These are phyloP conservation scores for Betta splendens DNA, from an alignment of 2,797 vertebrate genomes.

Conservation along the genomic window DNA sequence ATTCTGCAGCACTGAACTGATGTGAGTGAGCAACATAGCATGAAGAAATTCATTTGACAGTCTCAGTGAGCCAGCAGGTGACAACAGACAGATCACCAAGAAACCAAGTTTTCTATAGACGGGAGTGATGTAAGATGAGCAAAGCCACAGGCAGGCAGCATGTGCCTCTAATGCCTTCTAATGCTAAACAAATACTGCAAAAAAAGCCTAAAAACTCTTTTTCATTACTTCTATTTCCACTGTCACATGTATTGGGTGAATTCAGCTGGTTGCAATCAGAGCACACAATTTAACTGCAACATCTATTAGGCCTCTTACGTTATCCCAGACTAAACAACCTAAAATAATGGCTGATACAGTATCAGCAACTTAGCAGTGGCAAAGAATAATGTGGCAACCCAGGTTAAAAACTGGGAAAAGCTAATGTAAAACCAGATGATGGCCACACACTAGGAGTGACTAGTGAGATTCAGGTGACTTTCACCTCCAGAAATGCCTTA, in stretches of 20 bases:
- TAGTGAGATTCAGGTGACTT: constrained; percentile 10
- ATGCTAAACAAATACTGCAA: too few species aligned
- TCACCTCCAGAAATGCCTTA: too few species aligned
- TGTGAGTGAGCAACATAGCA: too few species aligned
- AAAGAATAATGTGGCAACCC: constrained; percentile 41
- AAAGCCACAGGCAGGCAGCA: not conserved
- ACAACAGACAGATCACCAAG: too few species aligned
- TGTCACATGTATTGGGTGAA: not conserved
- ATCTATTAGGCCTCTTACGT: constrained; percentile 7
- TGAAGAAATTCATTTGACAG: too few species aligned
- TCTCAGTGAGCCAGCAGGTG: too few species aligned
- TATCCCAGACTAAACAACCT: constrained; percentile 35
- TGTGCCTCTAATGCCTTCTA: too few species aligned
- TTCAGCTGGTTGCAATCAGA: constrained; percentile 3
- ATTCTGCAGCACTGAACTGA: too few species aligned
- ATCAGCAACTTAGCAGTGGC: constrained; percentile 13
- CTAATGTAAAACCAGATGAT: constrained; percentile 18
- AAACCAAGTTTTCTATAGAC: too few species aligned
- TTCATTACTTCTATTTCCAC: constrained; percentile 5
- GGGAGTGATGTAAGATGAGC: not conserved
- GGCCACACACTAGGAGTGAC: constrained; percentile 10
- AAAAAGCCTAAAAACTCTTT: constrained; percentile 7
- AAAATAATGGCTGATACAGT: constrained; percentile 3
- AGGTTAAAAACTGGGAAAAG: constrained; percentile 17
- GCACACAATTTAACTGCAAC: not conserved